Evolutionary conservation across 2,113 vertebrate genomes (phyloP).

Genomic region (Protobothrops mucrosquamatus): DNA sequence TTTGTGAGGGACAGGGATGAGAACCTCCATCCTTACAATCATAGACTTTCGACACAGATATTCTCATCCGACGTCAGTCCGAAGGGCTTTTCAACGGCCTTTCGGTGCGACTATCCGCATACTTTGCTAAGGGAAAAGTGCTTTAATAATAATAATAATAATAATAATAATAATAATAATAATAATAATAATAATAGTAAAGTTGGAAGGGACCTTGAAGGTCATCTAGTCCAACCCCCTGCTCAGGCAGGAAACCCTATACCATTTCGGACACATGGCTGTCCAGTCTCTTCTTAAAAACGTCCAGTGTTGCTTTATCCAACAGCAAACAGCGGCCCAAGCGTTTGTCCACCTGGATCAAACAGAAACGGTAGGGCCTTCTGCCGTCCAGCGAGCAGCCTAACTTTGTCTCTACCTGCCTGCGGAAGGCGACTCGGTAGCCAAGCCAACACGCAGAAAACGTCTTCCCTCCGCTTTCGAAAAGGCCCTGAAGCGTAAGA

Average conservation of each 20-base stretch:
- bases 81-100: background rate
- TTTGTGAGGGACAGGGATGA: background rate
- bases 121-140: background rate
- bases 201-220: no score
- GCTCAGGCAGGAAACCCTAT: no score
- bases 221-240: no score
- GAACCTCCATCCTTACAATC: background rate
- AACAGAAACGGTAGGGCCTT: background rate
- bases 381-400: background rate
- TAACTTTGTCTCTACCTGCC: background rate
- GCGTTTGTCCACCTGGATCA: background rate
- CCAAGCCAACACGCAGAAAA: background rate
- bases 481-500: background rate
- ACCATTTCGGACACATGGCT: no score
- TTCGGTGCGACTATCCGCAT: background rate
- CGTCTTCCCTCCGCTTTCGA: background rate
- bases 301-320: background rate
- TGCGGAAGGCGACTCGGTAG: background rate
- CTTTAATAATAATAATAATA: no score
- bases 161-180: no score
- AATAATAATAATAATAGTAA: no score
- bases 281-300: no score
- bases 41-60: background rate
- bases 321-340: background rate
- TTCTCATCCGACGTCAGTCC: background rate